These are phyloP conservation scores for Oscheius sp. DNA, from an alignment of 2,888 invertebrate species.

Conservation along the genomic window DNA sequence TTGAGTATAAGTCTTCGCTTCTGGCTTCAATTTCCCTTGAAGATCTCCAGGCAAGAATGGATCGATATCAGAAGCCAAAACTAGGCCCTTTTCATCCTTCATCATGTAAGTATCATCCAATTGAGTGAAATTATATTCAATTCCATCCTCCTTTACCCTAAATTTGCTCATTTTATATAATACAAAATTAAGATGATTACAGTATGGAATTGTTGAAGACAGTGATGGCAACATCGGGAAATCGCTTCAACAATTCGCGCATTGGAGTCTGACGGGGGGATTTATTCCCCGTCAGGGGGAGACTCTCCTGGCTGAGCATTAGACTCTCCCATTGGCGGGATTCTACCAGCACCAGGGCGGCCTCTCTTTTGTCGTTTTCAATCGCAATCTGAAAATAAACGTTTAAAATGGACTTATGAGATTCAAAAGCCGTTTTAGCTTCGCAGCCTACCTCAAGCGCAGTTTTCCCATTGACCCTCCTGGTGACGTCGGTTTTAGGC, in stretches of 20 bases:
- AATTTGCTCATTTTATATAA: background rate
- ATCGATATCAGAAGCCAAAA: constrained; percentile 28
- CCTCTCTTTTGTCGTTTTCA: constrained; percentile 63
- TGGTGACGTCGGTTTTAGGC: background rate
- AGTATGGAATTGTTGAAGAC: constrained; percentile 52
- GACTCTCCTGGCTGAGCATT: constrained; percentile 58
- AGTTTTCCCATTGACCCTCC: constrained; percentile 39
- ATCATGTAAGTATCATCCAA: constrained; percentile 73
- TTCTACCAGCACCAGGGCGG: constrained; percentile 71
- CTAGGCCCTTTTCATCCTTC: background rate
- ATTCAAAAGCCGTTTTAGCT: background rate
- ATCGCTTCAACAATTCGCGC: constrained; percentile 73
- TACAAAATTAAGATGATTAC: constrained; percentile 24
- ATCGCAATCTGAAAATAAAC: constrained; percentile 10
- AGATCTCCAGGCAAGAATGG: background rate
- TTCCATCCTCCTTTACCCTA: constrained; percentile 35
- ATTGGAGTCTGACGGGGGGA: constrained; percentile 71
- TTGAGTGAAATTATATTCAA: constrained; percentile 73
- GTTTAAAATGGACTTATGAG: background rate
- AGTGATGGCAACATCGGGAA: constrained; percentile 71
- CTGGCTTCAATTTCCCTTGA: constrained; percentile 47
- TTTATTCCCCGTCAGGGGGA: constrained; percentile 28
- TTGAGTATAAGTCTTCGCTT: constrained; percentile 69
- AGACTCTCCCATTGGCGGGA: constrained; percentile 72
- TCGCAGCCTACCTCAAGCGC: constrained; percentile 40